Conservation (phyloP, 2,797 vertebrate genomes). For the Austrolebias charrua region DNA sequence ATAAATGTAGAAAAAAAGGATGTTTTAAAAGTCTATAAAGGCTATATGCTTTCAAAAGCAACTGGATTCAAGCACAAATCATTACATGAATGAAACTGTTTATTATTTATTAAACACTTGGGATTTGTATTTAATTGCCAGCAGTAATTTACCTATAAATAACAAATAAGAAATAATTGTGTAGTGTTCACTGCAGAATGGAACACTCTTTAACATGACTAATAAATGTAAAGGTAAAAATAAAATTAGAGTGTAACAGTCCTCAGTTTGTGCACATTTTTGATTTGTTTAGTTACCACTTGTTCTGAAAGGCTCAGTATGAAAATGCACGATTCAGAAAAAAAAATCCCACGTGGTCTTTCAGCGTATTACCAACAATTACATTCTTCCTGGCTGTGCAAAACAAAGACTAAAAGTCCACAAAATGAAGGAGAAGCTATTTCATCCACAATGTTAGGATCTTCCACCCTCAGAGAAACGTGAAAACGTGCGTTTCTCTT, state of each 20-base stretch:
- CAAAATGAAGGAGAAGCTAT: conserved; percentile 37
- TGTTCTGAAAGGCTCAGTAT: conserved; percentile 69
- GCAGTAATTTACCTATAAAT: conserved; percentile 39
- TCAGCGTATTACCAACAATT: conserved; percentile 64
- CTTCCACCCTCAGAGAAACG: conserved; percentile 33
- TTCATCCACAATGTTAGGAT: conserved; percentile 15
- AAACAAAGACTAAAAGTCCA: conserved; percentile 58
- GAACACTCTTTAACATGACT: conserved; percentile 29
- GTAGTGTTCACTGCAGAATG: neutral
- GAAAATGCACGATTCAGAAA: conserved; percentile 66
- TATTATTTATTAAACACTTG: neutral
- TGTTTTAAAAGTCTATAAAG: neutral
- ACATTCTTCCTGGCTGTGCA: conserved; percentile 65
- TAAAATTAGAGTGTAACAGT: conserved; percentile 25
- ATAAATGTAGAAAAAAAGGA: neutral
- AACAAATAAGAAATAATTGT: conserved; percentile 32
- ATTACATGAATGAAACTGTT: neutral
- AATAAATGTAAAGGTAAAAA: conserved; percentile 21
- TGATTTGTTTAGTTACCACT: conserved; percentile 73
- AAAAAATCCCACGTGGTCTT: conserved; percentile 78
- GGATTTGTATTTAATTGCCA: neutral
- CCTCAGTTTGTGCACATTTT: conserved; percentile 36
- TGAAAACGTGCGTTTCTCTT: conserved; percentile 56
- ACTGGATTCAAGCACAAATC: too few relatives aligned
- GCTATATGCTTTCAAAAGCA: neutral